A percentile compares a stretch with the other conserved stretches of the same genome.
phyloP scores from a whole-genome alignment of 2,113 vertebrate species.

The Phrynosoma blainvillii region DNA sequence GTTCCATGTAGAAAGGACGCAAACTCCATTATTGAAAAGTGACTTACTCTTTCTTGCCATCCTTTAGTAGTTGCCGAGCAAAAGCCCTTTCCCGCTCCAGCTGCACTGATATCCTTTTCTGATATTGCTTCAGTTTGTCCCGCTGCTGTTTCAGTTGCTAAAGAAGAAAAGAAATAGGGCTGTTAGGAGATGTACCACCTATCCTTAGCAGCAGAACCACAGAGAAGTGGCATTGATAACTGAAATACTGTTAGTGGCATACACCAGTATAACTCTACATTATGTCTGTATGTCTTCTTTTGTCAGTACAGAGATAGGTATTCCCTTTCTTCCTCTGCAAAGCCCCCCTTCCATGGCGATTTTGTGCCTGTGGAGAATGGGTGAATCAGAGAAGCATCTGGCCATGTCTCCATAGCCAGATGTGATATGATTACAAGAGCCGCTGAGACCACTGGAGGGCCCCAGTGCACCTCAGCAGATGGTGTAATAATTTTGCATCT shows the following conservation, averaged over 20 bases:
- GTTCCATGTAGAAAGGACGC: fast-evolving
- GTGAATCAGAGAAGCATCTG: too few relatives aligned
- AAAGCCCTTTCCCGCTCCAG: constrained; percentile 85
- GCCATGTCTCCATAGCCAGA: too few relatives aligned
- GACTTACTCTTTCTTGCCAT: constrained; percentile 90
- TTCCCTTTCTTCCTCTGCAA: too few relatives aligned
- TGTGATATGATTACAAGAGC: too few relatives aligned
- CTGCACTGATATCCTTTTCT: constrained; percentile 81
- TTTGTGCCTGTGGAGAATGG: too few relatives aligned
- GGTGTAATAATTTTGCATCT: too few relatives aligned
- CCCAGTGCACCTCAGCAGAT: too few relatives aligned
- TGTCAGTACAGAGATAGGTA: too few relatives aligned
- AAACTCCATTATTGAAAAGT: neutral
- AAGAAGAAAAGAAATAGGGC: neutral
- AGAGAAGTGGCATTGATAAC: neutral
- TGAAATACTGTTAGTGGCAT: too few relatives aligned
- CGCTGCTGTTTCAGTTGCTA: constrained; percentile 97
- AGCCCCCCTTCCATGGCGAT: too few relatives aligned
- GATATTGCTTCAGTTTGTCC: constrained; percentile 92
- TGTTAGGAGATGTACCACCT: neutral
- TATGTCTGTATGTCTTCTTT: neutral
- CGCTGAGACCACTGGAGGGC: too few relatives aligned
- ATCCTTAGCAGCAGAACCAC: neutral
- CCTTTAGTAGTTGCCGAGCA: constrained; percentile 85
- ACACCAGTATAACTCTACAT: neutral